Evolutionary conservation across 2,888 invertebrate genomes (phyloP).

Genomic region (Rotaria magnacalcarata): DNA sequence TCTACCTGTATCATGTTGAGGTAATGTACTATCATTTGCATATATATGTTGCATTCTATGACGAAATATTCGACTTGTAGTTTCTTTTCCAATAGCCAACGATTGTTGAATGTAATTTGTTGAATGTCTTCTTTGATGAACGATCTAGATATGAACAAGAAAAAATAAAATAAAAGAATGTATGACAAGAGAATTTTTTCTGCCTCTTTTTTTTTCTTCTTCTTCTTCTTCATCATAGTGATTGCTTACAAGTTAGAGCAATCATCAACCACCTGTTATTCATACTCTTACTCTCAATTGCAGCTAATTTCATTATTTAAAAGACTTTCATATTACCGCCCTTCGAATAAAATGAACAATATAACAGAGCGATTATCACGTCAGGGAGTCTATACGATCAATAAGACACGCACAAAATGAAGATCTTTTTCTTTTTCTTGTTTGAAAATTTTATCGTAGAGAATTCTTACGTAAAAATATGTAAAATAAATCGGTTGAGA

Average conservation of each 20-base stretch:
- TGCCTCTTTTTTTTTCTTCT: not conserved
- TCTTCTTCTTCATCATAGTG: not conserved
- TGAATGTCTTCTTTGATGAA: not conserved
- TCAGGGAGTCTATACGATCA: slow-evolving; percentile 31
- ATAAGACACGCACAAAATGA: slow-evolving; percentile 27
- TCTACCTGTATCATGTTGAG: slow-evolving; percentile 14
- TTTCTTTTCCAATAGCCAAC: not conserved
- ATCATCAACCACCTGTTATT: slow-evolving; percentile 18
- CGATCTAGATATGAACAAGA: not conserved
- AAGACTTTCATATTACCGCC: slow-evolving; percentile 26
- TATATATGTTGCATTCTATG: slow-evolving; percentile 26
- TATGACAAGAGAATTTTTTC: not conserved
- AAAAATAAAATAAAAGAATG: not conserved
- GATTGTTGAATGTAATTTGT: slow-evolving; percentile 3
- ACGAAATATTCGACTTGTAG: not conserved
- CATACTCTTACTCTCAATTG: slow-evolving; percentile 11
- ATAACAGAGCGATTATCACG: not conserved
- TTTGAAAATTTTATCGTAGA: not conserved
- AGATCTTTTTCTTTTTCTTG: not conserved
- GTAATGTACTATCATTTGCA: not conserved
- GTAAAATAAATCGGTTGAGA: slow-evolving; percentile 22
- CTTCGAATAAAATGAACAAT: slow-evolving; percentile 11
- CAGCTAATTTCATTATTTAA: slow-evolving; percentile 25
- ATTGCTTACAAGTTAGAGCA: slow-evolving; percentile 1
- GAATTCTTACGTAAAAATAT: slow-evolving; percentile 9